Evolutionary conservation across 2,797 vertebrate species (phyloP).

Genomic region (Vipera latastei): DNA sequence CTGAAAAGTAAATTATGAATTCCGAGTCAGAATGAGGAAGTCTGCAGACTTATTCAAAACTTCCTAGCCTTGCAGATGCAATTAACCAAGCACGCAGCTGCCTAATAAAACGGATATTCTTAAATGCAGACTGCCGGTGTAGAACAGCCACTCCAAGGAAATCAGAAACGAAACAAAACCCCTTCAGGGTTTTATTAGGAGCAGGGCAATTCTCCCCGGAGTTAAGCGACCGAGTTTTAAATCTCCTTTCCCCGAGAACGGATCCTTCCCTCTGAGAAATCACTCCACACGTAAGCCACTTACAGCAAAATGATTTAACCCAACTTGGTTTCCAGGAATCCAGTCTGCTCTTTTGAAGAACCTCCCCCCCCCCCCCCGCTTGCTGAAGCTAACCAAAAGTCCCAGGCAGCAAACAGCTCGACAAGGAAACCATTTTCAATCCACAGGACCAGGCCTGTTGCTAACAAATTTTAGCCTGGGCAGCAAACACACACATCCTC

Average conservation of each 20-base stretch:
- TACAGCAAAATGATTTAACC: neutral
- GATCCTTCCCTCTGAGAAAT: neutral
- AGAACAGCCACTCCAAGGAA: neutral
- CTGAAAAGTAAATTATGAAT: neutral
- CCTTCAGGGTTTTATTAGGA: neutral
- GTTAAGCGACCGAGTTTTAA: neutral
- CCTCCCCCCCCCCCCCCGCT: neutral
- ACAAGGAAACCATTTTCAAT: neutral
- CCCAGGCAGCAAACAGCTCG: neutral
- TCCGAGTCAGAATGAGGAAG: neutral
- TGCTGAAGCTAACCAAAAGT: neutral
- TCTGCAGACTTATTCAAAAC: too few relatives aligned
- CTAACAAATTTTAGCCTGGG: neutral
- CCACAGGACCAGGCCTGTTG: neutral
- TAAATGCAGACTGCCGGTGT: neutral
- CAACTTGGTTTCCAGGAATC: neutral
- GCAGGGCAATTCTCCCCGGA: neutral
- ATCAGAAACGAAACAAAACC: neutral
- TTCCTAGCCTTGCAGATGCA: neutral
- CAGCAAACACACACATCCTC: neutral
- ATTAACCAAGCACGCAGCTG: neutral
- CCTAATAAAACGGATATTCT: neutral
- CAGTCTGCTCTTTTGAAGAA: neutral
- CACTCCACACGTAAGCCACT: neutral
- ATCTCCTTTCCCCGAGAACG: neutral